Evolutionary conservation across 2,113 vertebrate species (phyloP), one percentile per base, ranked within the genome.

Genomic region (Ailurus styani): DNA sequence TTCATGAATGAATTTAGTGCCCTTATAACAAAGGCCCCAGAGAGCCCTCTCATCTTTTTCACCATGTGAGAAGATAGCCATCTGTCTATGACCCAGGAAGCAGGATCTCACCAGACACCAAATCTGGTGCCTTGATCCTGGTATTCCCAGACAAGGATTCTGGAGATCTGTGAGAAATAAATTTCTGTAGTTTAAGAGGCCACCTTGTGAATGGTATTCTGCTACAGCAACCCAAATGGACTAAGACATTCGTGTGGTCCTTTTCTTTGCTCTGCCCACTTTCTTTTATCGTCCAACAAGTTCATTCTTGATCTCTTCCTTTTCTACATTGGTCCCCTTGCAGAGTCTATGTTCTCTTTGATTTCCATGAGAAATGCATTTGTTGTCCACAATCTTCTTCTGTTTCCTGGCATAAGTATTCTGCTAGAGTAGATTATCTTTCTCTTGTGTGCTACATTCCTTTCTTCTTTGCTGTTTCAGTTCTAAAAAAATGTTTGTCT

Each of bases 331-430:
- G 2, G 5, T 86, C 54, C 62, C 2, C 8, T 83, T 62, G 0
- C 2, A 73, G 20, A 3, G 13, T 21, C 40, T 85, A 31, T 13
- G 6, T 54, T 79, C 47, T 83, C 31, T 85, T 72, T 85, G 45
- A 78, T 66, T 64, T 52, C 55, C 2, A 45, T 64, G 64, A 78
- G 29, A 97, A 96, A 75, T 75, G 34, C 4, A 64, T 89, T 81
- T 52, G 13, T 85, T 66, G 7, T 52, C 15, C 20, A 86, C 8
- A 77, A 70, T 93, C 96, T 96, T 95, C 82, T 93, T 96, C 78
- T 82, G 31, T 50, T 88, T 87, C 11, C 42, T 95, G 54, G 29
- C 12, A 73, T 90, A 64, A 14, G 57, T 64, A 70, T 42, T 93
- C 60, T 77, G 29, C 57, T 88, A 31, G 6, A 54, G 29, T 50